A percentile compares a stretch with the other conserved stretches of the same genome.
These are phyloP conservation scores for Daktulosphaira vitifoliae DNA, from an alignment of 1,140 invertebrate species.

Conservation along the genomic window DNA sequence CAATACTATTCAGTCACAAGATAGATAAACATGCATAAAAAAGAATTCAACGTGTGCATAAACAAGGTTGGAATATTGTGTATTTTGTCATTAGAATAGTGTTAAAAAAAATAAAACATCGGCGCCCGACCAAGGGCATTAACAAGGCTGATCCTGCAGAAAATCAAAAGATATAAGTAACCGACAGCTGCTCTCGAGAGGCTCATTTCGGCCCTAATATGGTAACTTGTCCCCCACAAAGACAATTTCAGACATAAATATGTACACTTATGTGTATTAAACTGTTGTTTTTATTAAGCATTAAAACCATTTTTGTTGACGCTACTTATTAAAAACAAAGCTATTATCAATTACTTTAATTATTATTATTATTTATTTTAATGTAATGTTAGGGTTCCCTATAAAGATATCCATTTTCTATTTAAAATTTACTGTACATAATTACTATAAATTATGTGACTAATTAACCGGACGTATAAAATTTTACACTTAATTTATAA, in stretches of 20 bases:
- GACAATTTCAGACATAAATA: slow-evolving; percentile 21
- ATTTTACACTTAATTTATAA: no score
- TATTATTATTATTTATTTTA: no score
- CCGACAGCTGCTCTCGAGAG: background rate
- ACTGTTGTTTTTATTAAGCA: no score
- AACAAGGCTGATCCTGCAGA: slow-evolving; percentile 5
- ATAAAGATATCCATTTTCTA: no score
- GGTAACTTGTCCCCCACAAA: slow-evolving; percentile 28
- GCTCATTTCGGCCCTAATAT: slow-evolving; percentile 26
- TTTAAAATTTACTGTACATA: no score
- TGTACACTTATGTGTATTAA: no score
- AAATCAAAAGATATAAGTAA: background rate
- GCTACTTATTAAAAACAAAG: no score
- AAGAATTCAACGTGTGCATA: slow-evolving; percentile 10
- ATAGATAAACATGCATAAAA: background rate
- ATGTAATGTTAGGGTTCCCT: no score
- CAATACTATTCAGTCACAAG: background rate
- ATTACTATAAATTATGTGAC: no score
- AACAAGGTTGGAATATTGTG: slow-evolving; percentile 17
- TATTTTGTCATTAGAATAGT: slow-evolving; percentile 12
- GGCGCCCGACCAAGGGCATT: slow-evolving; percentile 21
- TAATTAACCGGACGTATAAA: no score
- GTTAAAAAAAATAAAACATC: slow-evolving; percentile 12
- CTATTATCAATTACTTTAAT: no score
- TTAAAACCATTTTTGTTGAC: no score